Conservation (phyloP, 2,797 vertebrate species). For the Hippocampus kuda region DNA sequence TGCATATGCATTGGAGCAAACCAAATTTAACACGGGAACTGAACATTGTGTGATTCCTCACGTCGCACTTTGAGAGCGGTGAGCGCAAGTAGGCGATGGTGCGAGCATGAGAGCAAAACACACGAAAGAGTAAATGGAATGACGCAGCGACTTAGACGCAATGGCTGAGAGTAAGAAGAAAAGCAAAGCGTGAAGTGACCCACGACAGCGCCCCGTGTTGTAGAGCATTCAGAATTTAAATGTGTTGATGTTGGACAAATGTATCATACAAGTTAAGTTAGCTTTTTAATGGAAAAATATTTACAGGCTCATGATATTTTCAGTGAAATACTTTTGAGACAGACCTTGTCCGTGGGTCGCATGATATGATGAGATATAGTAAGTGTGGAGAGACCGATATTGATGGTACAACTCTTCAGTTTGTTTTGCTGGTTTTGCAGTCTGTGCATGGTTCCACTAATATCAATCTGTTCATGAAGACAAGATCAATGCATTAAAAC, state of each 20-base stretch:
- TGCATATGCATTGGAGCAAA: not conserved
- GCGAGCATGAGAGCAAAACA: constrained; percentile 50
- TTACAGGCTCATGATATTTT: not conserved
- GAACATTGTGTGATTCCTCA: constrained; percentile 21
- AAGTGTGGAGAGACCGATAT: constrained; percentile 39
- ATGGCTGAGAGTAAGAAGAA: constrained; percentile 11
- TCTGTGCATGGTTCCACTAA: constrained; percentile 26
- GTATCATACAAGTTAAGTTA: not conserved
- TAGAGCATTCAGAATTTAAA: not conserved
- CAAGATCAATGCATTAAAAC: constrained; percentile 3
- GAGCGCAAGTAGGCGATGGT: constrained; percentile 51
- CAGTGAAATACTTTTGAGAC: not conserved
- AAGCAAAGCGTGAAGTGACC: constrained; percentile 38
- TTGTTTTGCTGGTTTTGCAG: constrained; percentile 44
- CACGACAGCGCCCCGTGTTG: constrained; percentile 18
- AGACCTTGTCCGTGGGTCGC: constrained; percentile 43
- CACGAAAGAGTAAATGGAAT: constrained; percentile 49
- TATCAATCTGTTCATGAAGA: constrained; percentile 17
- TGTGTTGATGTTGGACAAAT: not conserved
- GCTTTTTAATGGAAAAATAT: not conserved
- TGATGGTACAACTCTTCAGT: constrained; percentile 55
- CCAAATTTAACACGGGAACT: constrained; percentile 10
- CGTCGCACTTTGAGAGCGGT: constrained; percentile 22
- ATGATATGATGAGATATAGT: constrained; percentile 34
- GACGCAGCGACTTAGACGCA: not conserved